Evolutionary conservation across 2,888 invertebrate species (phyloP).

Genomic region (Platycheirus albimanus): DNA sequence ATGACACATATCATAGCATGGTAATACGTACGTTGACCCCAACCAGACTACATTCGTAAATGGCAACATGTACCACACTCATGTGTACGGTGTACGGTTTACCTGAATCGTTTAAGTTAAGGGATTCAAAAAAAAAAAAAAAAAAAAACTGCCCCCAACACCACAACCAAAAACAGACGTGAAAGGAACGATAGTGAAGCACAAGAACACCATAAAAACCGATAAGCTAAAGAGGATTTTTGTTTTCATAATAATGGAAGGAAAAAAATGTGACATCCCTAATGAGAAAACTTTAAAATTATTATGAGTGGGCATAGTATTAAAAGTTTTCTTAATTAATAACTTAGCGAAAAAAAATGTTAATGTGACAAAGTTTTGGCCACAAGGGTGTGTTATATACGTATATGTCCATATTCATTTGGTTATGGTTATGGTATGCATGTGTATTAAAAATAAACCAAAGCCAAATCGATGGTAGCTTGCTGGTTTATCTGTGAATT

Average conservation of each 20-base stretch:
- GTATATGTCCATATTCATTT: background rate
- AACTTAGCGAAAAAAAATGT: constrained; percentile 56
- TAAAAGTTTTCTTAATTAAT: constrained; percentile 67
- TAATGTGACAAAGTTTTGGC: constrained; percentile 54
- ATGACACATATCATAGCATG: constrained; percentile 8
- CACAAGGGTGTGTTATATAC: constrained; percentile 46
- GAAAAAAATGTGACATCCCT: constrained; percentile 52
- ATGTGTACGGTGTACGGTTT: too few species aligned
- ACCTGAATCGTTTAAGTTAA: background rate
- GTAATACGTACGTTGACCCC: background rate
- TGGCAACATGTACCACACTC: background rate
- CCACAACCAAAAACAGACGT: too few species aligned
- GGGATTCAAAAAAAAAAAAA: background rate
- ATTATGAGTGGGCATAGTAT: constrained; percentile 57
- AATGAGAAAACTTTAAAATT: constrained; percentile 69
- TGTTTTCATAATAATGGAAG: too few species aligned
- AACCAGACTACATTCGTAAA: too few species aligned
- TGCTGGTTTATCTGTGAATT: constrained; percentile 41
- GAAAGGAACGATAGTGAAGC: background rate
- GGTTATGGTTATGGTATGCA: background rate
- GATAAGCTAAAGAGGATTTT: background rate
- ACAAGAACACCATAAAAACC: background rate
- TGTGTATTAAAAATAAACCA: background rate
- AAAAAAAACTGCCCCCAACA: background rate
- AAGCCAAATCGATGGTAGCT: constrained; percentile 9